A percentile compares a stretch with the other conserved stretches of the same genome.
phyloP scores from a whole-genome alignment of 2,888 invertebrate genomes.

The Netelia virgata region DNA sequence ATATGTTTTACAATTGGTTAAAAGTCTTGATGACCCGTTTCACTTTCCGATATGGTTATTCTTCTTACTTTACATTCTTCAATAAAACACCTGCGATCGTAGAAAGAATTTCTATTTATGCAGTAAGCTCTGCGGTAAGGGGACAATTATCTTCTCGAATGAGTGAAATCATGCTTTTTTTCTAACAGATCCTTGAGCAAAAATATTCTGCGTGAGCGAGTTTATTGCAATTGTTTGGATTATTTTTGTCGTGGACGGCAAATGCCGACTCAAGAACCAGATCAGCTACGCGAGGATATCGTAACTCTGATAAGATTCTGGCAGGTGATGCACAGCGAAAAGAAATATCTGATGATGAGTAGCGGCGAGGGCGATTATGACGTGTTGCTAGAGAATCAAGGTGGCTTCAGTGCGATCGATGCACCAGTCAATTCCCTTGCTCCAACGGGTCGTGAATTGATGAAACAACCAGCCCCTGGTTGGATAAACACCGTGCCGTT shows the following conservation, averaged over 20 bases:
- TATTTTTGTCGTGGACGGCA: constrained; percentile 97
- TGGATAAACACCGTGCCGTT: constrained; percentile 96
- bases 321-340: constrained; percentile 97
- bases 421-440: constrained; percentile 73
- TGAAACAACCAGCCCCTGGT: constrained; percentile 87
- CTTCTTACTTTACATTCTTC: too few species aligned
- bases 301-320: constrained; percentile 96
- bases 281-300: constrained; percentile 95
- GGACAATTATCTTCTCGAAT: not conserved
- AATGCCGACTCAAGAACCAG: constrained; percentile 93
- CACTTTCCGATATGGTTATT: too few species aligned
- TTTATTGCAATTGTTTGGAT: constrained; percentile 97
- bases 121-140: too few species aligned
- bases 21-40: too few species aligned
- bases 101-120: too few species aligned
- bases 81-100: too few species aligned
- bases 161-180: constrained; percentile 15
- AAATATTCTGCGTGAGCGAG: constrained; percentile 96
- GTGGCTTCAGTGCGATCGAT: constrained; percentile 74
- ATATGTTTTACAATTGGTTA: not conserved
- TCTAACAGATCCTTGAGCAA: constrained; percentile 91
- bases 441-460: constrained; percentile 76
- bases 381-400: constrained; percentile 80
- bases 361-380: constrained; percentile 90
- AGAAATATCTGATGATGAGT: constrained; percentile 94